These are phyloP conservation scores for Protobothrops mucrosquamatus DNA, from an alignment of 2,113 vertebrate species.

Conservation along the genomic window DNA sequence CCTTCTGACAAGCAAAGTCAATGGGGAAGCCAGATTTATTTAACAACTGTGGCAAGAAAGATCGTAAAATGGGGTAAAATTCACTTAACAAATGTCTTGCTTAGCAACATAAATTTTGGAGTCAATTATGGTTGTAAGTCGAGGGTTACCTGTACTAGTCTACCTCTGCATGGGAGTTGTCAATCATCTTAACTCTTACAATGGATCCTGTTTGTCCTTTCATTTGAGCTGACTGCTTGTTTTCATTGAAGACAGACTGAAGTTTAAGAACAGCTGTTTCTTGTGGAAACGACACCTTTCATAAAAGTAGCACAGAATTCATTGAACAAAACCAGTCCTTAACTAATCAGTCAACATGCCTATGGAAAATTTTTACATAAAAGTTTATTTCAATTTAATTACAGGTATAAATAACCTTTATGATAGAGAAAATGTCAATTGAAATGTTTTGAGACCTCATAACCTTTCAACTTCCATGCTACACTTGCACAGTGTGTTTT, in stretches of 20 bases:
- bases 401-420: not conserved
- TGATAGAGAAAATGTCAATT: not conserved
- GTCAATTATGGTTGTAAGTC: not conserved
- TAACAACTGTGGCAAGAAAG: not conserved
- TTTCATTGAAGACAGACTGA: not conserved
- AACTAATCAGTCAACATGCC: not conserved
- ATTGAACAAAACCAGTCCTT: not conserved
- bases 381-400: not conserved
- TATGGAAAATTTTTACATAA: not conserved
- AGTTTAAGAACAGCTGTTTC: not conserved
- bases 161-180: too few relatives aligned
- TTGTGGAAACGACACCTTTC: not conserved
- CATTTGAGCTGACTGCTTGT: not conserved
- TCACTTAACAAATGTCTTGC: not conserved
- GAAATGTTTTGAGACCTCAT: not conserved
- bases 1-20: not conserved
- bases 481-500: constrained; percentile 40
- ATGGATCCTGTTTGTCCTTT: not conserved
- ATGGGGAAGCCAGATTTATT: not conserved
- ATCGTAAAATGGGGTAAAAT: not conserved
- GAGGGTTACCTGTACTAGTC: not conserved
- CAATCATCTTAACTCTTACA: not conserved
- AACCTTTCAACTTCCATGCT: constrained; percentile 25
- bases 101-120: not conserved
- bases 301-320: not conserved